A percentile compares a stretch with the other conserved stretches of the same genome.
phyloP scores from a whole-genome alignment of 2,888 invertebrate genomes.

The Lasioglossum marginatum region DNA sequence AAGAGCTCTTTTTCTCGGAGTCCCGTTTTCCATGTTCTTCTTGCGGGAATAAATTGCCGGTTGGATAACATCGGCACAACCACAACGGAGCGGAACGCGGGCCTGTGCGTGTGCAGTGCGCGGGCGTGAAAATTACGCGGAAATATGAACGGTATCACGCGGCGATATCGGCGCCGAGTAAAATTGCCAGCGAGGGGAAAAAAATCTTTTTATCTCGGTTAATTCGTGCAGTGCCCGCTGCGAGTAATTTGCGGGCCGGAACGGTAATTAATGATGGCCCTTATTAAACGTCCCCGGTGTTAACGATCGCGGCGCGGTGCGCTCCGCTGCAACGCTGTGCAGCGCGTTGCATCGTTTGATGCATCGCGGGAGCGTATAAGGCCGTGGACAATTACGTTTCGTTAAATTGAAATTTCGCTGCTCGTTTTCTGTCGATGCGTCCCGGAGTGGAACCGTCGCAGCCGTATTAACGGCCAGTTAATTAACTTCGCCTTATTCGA shows the following conservation, averaged over 20 bases:
- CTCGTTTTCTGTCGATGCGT: conserved; percentile 58
- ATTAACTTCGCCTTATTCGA: conserved; percentile 78
- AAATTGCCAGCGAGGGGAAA: conserved; percentile 31
- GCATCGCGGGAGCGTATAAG: conserved; percentile 68
- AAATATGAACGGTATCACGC: conserved; percentile 40
- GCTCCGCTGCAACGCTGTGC: conserved; percentile 60
- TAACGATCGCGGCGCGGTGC: conserved; percentile 69
- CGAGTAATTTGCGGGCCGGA: conserved; percentile 46
- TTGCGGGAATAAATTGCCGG: conserved; percentile 9
- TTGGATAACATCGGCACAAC: conserved; percentile 36
- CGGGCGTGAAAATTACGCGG: conserved; percentile 43
- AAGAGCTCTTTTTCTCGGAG: neutral
- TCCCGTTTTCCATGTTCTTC: neutral
- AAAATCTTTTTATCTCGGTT: conserved; percentile 39
- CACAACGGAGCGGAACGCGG: neutral
- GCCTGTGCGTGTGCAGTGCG: neutral
- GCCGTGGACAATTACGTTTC: conserved; percentile 72
- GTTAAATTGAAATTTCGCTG: conserved; percentile 79
- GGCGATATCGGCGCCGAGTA: conserved; percentile 27
- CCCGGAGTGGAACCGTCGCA: conserved; percentile 53
- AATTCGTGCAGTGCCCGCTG: conserved; percentile 29
- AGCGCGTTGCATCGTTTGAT: conserved; percentile 43
- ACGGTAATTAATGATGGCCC: conserved; percentile 73
- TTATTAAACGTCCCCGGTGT: conserved; percentile 78
- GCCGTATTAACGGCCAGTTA: conserved; percentile 79